Percentiles rank a stretch among this genome's conserved stretches.
Evolutionary conservation across 2,888 invertebrate species (phyloP).

Genomic region (Aethes cnicana): DNA sequence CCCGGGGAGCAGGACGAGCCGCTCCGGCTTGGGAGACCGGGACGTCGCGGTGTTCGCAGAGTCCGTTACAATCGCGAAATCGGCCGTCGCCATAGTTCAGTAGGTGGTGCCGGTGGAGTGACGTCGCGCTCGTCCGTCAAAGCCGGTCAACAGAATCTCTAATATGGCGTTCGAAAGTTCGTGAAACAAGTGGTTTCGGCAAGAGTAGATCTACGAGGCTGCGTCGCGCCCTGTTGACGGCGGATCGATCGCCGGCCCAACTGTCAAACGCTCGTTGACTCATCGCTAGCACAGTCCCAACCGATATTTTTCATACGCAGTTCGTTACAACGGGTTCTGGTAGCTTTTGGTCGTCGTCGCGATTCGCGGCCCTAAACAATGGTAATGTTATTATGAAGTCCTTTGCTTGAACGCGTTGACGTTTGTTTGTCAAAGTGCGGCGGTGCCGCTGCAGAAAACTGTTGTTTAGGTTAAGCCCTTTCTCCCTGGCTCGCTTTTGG

Average conservation of each 20-base stretch:
- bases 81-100: constrained; percentile 71
- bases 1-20: constrained; percentile 35
- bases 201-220: constrained; percentile 40
- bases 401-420: constrained; percentile 29
- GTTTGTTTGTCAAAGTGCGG: constrained; percentile 34
- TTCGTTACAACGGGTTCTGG: constrained; percentile 51
- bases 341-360: constrained; percentile 40
- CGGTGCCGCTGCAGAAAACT: constrained; percentile 9
- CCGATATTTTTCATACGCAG: constrained; percentile 67
- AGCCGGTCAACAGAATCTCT: constrained; percentile 52
- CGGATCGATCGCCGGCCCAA: constrained; percentile 78
- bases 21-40: constrained; percentile 8
- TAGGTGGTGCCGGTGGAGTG: constrained; percentile 70
- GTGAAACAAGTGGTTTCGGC: constrained; percentile 54
- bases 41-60: constrained; percentile 23
- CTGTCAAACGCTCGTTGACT: constrained; percentile 78
- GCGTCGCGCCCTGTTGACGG: constrained; percentile 62
- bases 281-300: constrained; percentile 58
- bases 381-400: constrained; percentile 37
- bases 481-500: neutral
- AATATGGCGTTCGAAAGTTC: constrained; percentile 48
- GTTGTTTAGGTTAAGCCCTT: constrained; percentile 15
- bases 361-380: constrained; percentile 40
- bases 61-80: constrained; percentile 56
- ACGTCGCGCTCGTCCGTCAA: constrained; percentile 53